A percentile compares a stretch with the other conserved stretches of the same genome.
phyloP scores from a whole-genome alignment of 2,797 vertebrate species.

The Mycteria americana region DNA sequence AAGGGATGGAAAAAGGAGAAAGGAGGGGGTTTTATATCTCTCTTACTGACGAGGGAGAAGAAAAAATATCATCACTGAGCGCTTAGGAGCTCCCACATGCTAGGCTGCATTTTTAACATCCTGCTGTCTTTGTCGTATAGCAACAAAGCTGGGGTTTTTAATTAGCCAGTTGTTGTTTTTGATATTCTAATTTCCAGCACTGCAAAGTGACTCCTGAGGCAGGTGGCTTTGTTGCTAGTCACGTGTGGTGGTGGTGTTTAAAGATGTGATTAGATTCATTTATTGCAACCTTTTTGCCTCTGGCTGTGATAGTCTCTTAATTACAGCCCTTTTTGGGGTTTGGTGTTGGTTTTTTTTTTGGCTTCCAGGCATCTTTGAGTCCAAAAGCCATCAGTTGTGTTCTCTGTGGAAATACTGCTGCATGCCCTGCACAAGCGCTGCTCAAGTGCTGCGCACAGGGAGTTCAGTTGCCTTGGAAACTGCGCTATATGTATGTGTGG shows the following conservation, averaged over 20 bases:
- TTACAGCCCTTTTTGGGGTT: not conserved
- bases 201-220: not conserved
- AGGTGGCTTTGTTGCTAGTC: not conserved
- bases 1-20: not conserved
- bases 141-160: conserved; percentile 4
- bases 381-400: not conserved
- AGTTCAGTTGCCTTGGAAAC: conserved; percentile 64
- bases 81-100: not conserved
- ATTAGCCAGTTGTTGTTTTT: conserved; percentile 9
- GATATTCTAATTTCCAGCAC: not conserved
- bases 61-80: not conserved
- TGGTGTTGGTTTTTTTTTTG: too few species aligned
- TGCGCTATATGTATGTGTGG: not conserved
- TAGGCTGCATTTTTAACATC: conserved; percentile 22
- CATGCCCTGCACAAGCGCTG: not conserved
- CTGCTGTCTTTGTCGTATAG: not conserved
- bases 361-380: not conserved
- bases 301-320: not conserved
- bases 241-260: not conserved
- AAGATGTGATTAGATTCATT: conserved; percentile 18
- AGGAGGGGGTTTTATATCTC: not conserved
- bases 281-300: not conserved
- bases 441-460: not conserved
- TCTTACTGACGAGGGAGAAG: not conserved
- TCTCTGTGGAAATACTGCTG: not conserved